These are phyloP conservation scores for Macaria liturata DNA, from an alignment of 2,888 invertebrate genomes.

Conservation along the genomic window DNA sequence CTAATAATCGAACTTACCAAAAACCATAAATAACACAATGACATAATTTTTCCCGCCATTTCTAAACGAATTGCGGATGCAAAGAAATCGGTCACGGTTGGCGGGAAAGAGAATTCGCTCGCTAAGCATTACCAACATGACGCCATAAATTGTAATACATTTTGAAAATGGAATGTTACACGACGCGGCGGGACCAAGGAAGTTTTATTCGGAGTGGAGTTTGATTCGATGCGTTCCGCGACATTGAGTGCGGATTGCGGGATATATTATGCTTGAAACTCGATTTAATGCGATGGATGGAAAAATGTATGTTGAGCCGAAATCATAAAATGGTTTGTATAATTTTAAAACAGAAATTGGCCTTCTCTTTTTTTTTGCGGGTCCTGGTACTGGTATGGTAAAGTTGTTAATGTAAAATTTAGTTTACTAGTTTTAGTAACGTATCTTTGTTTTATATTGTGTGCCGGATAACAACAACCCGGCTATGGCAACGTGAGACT, in stretches of 20 bases:
- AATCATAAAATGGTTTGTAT: background rate
- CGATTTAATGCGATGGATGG: conserved; percentile 53
- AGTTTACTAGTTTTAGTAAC: too few relatives aligned
- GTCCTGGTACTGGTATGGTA: too few relatives aligned
- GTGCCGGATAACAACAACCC: too few relatives aligned
- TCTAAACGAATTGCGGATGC: conserved; percentile 15
- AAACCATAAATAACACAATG: background rate
- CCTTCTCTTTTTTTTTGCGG: too few relatives aligned
- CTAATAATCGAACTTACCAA: too few relatives aligned
- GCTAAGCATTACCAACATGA: conserved; percentile 52
- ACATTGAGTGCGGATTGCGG: conserved; percentile 66
- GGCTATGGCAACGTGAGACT: too few relatives aligned
- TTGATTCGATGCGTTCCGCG: conserved; percentile 71
- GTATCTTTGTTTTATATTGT: too few relatives aligned
- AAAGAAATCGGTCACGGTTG: conserved; percentile 50
- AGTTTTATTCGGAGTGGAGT: conserved; percentile 23
- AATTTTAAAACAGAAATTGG: too few relatives aligned
- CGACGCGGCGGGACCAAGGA: conserved; percentile 41
- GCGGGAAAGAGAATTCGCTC: conserved; percentile 56
- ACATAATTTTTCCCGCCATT: conserved; percentile 23
- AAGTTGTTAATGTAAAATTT: too few relatives aligned
- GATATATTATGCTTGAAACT: conserved; percentile 73
- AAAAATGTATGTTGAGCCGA: conserved; percentile 18
- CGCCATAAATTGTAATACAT: conserved; percentile 68
- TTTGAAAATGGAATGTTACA: conserved; percentile 63